Evolutionary conservation across 1,140 invertebrate species (phyloP).

Genomic region (Aricia agestis): DNA sequence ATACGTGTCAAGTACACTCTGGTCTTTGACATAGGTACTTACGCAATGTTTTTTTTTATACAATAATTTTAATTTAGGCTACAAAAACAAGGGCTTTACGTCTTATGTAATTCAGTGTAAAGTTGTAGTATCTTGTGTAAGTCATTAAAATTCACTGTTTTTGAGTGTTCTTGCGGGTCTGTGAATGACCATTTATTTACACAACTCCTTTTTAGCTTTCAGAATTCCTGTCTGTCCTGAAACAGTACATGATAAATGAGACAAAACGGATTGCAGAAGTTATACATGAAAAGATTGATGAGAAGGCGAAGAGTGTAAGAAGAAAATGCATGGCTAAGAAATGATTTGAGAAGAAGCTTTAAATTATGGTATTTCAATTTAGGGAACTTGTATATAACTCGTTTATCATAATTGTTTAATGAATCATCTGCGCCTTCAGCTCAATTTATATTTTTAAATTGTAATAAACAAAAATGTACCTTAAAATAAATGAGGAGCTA

Average conservation of each 20-base stretch:
- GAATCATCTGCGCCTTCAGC: too few relatives aligned
- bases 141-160: too few relatives aligned
- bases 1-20: too few relatives aligned
- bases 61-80: not conserved
- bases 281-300: conserved; percentile 45
- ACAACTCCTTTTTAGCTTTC: conserved; percentile 46
- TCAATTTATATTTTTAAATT: too few relatives aligned
- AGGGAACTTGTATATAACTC: not conserved
- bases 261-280: conserved; percentile 40
- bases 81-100: not conserved
- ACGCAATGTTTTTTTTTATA: too few relatives aligned
- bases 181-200: not conserved
- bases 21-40: too few relatives aligned
- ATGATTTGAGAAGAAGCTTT: conserved; percentile 20
- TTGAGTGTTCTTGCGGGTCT: too few relatives aligned
- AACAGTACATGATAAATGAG: conserved; percentile 67
- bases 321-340: conserved; percentile 41
- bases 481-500: too few relatives aligned
- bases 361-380: too few relatives aligned
- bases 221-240: conserved; percentile 53
- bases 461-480: too few relatives aligned
- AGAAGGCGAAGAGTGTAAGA: conserved; percentile 39
- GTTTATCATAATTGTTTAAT: not conserved
- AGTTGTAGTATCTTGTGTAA: too few relatives aligned
- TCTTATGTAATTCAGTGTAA: not conserved